Evolutionary conservation across 1,140 invertebrate species (phyloP), one percentile per base, ranked within the genome.

Genomic region (Trichogramma pretiosum): DNA sequence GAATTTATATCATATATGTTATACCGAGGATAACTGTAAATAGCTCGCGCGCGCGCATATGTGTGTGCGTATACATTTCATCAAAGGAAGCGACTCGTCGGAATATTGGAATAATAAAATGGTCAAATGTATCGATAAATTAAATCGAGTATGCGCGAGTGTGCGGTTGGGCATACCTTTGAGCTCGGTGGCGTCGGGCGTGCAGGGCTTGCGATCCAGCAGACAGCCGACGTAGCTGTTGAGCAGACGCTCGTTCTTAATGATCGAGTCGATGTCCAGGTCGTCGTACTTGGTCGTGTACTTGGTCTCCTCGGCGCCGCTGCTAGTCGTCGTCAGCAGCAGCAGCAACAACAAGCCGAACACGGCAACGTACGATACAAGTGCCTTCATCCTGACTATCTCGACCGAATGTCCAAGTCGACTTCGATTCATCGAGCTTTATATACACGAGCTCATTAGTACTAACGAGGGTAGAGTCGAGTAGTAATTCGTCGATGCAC

Each of bases 251-350:
- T 74, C 66, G 55, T 67, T 79, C n/a, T 55, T 60, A 32, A 78
- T 61, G n/a, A 79, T 64, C 19, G 57, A 24, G 21, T 78, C 69
- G 9, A 79, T 59, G 54, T 79, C 71, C 30, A 79, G 48, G 54
- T 73, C 64, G 52, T 78, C 76, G 55, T 75, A 78, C 53, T 74
- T 74, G 7, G 70, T 76, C 3, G 74, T 72, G 52, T 77, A 78
- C 49, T 65, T 68, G 8, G 58, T 54, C 8, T 62, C 60, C 10
- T 62, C 55, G 38, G 55, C 50, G 35, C 22, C 37, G n/a, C 53
- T 41, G 26, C 8, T 23, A 28, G 18, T 49, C 45, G 23, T 56
- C 37, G 34, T 59, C 54, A 21, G 50, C 45, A 36, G 42, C 19
- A 24, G n/a, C n/a, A n/a, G n/a, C n/a, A n/a, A n/a, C n/a, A n/a